Base-by-base conservation (phyloP, 2,888 invertebrate species). In the Alloplasta piceator region DNA sequence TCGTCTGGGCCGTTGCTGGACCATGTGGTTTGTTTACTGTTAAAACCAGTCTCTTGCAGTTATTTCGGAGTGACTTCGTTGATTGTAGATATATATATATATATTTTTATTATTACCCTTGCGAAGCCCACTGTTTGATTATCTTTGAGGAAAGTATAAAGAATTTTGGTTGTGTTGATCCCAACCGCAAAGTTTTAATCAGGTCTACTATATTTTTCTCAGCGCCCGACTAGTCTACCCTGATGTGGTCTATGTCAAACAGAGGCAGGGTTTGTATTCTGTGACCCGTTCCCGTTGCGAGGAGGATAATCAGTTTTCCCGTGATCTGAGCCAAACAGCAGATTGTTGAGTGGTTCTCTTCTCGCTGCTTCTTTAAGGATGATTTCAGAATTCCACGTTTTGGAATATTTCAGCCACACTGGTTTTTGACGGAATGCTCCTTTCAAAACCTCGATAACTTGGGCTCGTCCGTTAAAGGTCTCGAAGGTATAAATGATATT, bases 261-360 rank as follows among this genome's bases (percentile, higher is more conserved):
- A 79, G 6, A 4, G 82, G 46, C 4, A 83, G 52, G 0, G 77
- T 73, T 52, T 84, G 80, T 9, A 80, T 52, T 6, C 80, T 67
- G 9, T 84, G 82, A 1, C 67, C 72, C 6, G 78, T 70, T 10
- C 70, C 76, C 4, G 78, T 43, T 10, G 80, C 78, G 10, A 76
- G 61, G 1, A 83, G 64, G 1, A 73, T 46, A 4, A 76, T 64
- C 0, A 70, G 16, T 60, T 61, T 73, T 7, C 52, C 48, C n/a
- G 83, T 80, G 7, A 78, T 16, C 56, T 64, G 55, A n/a, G 46
- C 16, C 36, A 80, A n/a, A 52, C 1, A 58, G n/a, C 7, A 80
- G 36, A 0, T 7, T 41, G 0, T 50, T 7, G 10, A 76, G 7
- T 6, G 78, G 73, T 43, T 48, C 63, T 41, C 64, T 39, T 9